These are phyloP conservation scores for Lasioglossum malachurum DNA, from an alignment of 2,888 invertebrate species.

Conservation along the genomic window DNA sequence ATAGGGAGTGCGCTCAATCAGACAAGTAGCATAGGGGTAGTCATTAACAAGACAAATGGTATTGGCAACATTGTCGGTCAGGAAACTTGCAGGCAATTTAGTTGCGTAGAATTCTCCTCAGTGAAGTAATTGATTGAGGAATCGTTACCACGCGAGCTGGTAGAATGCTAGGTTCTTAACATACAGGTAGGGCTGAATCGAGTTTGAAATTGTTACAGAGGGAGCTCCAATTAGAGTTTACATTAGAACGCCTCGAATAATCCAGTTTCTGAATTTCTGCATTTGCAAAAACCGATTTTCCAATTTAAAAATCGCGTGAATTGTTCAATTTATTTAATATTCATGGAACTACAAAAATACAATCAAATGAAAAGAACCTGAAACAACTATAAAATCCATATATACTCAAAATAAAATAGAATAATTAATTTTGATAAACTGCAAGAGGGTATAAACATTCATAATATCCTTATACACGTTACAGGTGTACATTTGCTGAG, in stretches of 20 bases:
- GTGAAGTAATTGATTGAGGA: slow-evolving; percentile 12
- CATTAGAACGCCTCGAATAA: background rate
- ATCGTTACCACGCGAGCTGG: background rate
- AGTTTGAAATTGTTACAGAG: background rate
- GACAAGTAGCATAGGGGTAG: slow-evolving; percentile 8
- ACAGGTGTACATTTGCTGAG: too few species aligned
- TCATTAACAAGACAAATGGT: slow-evolving; percentile 16
- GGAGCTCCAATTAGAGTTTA: background rate
- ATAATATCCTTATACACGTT: too few species aligned
- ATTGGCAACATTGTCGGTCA: slow-evolving; percentile 9
- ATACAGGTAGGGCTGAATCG: background rate
- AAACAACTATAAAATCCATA: background rate
- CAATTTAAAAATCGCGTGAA: too few species aligned
- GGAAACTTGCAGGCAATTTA: slow-evolving; percentile 6
- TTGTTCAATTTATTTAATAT: background rate
- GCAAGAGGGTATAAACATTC: too few species aligned
- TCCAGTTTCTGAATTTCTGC: background rate
- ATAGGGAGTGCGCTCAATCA: background rate
- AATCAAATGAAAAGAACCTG: background rate
- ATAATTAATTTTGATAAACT: too few species aligned
- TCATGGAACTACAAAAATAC: background rate
- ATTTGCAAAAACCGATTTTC: background rate
- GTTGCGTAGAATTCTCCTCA: slow-evolving; percentile 13
- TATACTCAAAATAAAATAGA: too few species aligned
- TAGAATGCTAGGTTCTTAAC: background rate